These are phyloP conservation scores for Euphydryas editha DNA, from an alignment of 2,888 invertebrate species.

Conservation along the genomic window DNA sequence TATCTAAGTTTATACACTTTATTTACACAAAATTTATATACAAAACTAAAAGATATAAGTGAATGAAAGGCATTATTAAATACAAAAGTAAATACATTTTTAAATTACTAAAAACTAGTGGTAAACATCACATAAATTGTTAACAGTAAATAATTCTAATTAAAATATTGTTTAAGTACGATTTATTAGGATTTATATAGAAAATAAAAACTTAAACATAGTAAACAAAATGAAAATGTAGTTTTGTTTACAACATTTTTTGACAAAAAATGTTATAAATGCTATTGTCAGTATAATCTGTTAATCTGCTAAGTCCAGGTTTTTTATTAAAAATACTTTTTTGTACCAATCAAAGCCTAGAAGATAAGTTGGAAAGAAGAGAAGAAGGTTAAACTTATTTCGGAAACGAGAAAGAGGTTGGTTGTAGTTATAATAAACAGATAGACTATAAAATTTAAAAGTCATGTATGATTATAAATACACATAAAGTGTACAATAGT, in stretches of 20 bases:
- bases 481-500: too few species aligned
- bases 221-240: constrained; percentile 2
- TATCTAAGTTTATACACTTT: constrained; percentile 61
- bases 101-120: constrained; percentile 60
- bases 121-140: constrained; percentile 67
- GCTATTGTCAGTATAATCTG: too few species aligned
- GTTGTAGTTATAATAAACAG: too few species aligned
- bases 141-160: constrained; percentile 29
- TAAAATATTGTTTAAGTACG: constrained; percentile 13
- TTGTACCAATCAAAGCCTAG: too few species aligned
- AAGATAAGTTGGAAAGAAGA: too few species aligned
- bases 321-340: too few species aligned
- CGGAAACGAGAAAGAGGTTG: too few species aligned
- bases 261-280: not conserved
- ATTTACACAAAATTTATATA: constrained; percentile 66
- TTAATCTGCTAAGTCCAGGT: too few species aligned
- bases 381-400: too few species aligned
- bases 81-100: constrained; percentile 29
- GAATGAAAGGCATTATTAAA: constrained; percentile 49
- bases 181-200: constrained; percentile 16
- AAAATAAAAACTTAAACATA: constrained; percentile 12
- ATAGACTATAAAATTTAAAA: too few species aligned
- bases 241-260: not conserved
- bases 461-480: too few species aligned
- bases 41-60: constrained; percentile 68